These are phyloP conservation scores for Hyperoodon ampullatus DNA, from an alignment of 2,113 vertebrate genomes.

Conservation along the genomic window DNA sequence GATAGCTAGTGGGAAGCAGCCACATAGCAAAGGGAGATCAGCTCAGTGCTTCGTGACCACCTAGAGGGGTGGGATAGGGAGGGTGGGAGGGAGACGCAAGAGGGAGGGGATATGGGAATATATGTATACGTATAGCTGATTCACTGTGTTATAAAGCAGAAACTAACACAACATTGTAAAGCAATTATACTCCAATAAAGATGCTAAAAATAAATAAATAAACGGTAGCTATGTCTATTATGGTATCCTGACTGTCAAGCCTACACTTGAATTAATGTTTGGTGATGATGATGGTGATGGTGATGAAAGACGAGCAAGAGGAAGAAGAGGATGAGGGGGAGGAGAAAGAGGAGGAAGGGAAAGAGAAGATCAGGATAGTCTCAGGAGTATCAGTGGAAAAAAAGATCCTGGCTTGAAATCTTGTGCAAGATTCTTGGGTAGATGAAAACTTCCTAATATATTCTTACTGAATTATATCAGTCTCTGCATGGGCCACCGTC, in stretches of 20 bases:
- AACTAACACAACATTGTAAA: too few species aligned
- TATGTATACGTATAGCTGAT: too few species aligned
- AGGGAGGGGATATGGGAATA: too few species aligned
- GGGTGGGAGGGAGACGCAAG: too few species aligned
- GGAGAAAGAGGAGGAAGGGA: too few species aligned
- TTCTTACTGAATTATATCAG: neutral
- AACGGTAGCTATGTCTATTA: neutral
- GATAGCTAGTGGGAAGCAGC: too few species aligned
- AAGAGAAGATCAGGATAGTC: neutral
- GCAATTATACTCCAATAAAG: too few species aligned
- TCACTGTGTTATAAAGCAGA: too few species aligned
- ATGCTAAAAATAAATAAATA: neutral
- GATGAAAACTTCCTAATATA: neutral
- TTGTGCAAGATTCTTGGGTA: neutral
- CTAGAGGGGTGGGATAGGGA: too few species aligned
- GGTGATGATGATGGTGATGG: neutral
- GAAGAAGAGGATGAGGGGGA: neutral
- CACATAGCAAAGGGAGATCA: too few species aligned
- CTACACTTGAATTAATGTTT: neutral
- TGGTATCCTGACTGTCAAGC: neutral
- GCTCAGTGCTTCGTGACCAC: too few species aligned
- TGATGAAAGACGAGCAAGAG: neutral
- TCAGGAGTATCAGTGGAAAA: neutral
- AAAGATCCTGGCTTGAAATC: neutral
- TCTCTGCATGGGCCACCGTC: neutral